phyloP scores from a whole-genome alignment of 2,797 vertebrate genomes.

The Fratercula arctica region DNA sequence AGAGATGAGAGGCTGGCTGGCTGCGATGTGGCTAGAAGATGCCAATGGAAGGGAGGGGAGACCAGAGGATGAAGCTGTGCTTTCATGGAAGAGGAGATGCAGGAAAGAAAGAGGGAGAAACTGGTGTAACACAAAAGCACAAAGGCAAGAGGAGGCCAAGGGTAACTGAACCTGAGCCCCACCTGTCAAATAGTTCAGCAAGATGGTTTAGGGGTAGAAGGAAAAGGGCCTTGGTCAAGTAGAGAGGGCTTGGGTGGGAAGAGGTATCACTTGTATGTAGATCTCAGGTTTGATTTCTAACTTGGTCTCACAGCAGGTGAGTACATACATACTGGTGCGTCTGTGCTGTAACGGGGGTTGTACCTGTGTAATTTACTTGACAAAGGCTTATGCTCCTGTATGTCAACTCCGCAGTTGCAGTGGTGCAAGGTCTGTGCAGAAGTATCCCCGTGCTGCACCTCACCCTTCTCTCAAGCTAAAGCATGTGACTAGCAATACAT shows the following conservation, averaged over 20 bases:
- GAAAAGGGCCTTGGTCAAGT: neutral
- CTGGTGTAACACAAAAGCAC: neutral
- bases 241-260: neutral
- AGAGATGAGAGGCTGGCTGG: neutral
- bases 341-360: neutral
- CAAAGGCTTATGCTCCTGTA: neutral
- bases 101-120: neutral
- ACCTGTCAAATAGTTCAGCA: neutral
- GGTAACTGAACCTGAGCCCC: neutral
- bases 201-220: neutral
- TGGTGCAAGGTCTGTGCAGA: neutral
- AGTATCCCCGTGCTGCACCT: neutral
- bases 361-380: neutral
- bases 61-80: neutral
- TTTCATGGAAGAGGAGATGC: neutral
- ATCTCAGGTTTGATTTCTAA: neutral
- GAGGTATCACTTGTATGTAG: neutral
- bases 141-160: neutral
- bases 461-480: neutral
- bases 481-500: neutral
- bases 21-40: neutral
- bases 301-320: neutral
- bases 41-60: neutral
- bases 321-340: accelerated
- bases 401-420: neutral